A percentile compares a stretch with the other conserved stretches of the same genome.
Evolutionary conservation across 2,888 invertebrate genomes (phyloP).

Genomic region (Cacoxenus indagator): DNA sequence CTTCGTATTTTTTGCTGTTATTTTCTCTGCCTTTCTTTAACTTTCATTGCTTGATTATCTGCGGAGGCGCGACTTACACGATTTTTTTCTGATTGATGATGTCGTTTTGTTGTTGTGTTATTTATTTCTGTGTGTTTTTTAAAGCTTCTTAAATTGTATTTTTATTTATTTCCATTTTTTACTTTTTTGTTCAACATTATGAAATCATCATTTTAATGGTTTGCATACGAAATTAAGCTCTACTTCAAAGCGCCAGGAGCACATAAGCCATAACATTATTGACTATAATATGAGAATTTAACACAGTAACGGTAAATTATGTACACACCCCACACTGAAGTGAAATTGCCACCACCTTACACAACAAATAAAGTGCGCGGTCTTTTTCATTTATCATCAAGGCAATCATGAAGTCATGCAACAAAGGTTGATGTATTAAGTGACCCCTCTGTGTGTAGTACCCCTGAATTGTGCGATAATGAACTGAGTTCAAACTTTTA

Average conservation of each 20-base stretch:
- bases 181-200: constrained; percentile 6
- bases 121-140: not conserved
- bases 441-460: not conserved
- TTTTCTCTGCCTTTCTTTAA: too few relatives aligned
- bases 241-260: not conserved
- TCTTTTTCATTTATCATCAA: not conserved
- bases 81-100: not conserved
- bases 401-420: not conserved
- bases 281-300: not conserved
- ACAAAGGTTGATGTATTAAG: not conserved
- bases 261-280: not conserved
- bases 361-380: not conserved
- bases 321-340: not conserved
- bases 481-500: not conserved
- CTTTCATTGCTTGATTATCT: too few relatives aligned
- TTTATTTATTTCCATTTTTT: not conserved
- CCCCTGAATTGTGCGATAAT: too few relatives aligned
- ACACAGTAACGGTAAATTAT: not conserved
- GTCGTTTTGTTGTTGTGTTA: not conserved
- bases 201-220: constrained; percentile 18
- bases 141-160: not conserved
- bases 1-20: too few relatives aligned
- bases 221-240: not conserved
- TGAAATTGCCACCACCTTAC: too few relatives aligned
- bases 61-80: too few relatives aligned